phyloP scores from a whole-genome alignment of 2,797 vertebrate species.

The Dallia pectoralis region DNA sequence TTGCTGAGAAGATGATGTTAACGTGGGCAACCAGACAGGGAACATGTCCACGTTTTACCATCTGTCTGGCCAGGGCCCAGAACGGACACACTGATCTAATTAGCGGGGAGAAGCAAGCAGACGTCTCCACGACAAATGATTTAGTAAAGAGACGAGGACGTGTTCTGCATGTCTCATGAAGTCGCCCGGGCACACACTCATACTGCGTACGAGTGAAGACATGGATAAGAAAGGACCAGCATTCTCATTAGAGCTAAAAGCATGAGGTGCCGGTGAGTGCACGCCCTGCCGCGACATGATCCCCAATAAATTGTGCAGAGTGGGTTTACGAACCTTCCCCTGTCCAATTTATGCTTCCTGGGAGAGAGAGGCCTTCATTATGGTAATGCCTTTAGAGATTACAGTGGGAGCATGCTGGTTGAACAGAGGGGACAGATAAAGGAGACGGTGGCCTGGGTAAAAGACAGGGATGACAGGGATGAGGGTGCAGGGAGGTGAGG shows the following conservation, averaged over 20 bases:
- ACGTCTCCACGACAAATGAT: constrained; percentile 52
- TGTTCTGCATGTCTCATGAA: constrained; percentile 46
- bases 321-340: constrained; percentile 74
- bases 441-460: constrained; percentile 44
- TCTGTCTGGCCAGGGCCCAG: constrained; percentile 19
- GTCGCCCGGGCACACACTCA: constrained; percentile 12
- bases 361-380: constrained; percentile 80
- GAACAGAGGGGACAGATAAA: constrained; percentile 61
- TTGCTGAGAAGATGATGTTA: background rate
- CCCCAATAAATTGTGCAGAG: constrained; percentile 72
- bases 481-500: constrained; percentile 43
- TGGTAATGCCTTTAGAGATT: constrained; percentile 73
- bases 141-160: constrained; percentile 49
- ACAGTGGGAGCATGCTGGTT: background rate
- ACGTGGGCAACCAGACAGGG: constrained; percentile 19
- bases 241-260: constrained; percentile 77
- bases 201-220: background rate
- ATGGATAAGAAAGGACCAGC: constrained; percentile 10
- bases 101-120: constrained; percentile 46
- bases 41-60: constrained; percentile 8
- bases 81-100: constrained; percentile 44
- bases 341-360: constrained; percentile 80
- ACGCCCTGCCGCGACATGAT: constrained; percentile 51
- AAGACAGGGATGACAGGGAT: constrained; percentile 16
- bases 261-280: constrained; percentile 49